Evolutionary conservation across 1,140 invertebrate species (phyloP).

Genomic region (Cyclargus thomasi): DNA sequence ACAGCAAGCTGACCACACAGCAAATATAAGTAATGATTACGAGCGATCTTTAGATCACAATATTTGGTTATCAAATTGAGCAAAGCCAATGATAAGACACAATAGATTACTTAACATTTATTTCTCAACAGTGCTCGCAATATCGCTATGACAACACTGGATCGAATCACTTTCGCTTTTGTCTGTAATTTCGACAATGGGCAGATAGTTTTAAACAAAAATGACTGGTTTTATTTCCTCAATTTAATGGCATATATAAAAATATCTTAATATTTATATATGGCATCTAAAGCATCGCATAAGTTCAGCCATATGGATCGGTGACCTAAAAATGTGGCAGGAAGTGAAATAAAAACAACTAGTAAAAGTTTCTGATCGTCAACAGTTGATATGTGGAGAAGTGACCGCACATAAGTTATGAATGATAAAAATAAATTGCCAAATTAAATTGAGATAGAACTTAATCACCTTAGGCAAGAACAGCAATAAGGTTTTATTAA

Average conservation of each 20-base stretch:
- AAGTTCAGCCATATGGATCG: not conserved
- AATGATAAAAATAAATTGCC: not conserved
- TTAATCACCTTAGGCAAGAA: not conserved
- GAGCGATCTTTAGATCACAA: not conserved
- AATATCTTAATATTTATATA: not conserved
- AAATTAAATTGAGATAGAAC: too few relatives aligned
- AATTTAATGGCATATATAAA: not conserved
- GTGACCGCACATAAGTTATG: not conserved
- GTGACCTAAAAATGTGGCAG: constrained; percentile 7
- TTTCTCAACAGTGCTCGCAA: not conserved
- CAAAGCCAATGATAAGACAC: not conserved
- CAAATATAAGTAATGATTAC: not conserved
- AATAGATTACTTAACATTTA: not conserved
- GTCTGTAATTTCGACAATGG: not conserved
- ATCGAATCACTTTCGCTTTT: not conserved
- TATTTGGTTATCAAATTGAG: not conserved
- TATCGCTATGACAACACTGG: not conserved
- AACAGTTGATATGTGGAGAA: not conserved
- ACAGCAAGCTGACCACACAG: too few relatives aligned
- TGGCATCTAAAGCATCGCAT: not conserved
- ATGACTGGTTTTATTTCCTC: not conserved
- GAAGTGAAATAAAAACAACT: constrained; percentile 6
- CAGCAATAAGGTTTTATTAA: too few relatives aligned
- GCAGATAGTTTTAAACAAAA: not conserved
- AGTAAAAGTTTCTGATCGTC: not conserved